Conservation (phyloP, 2,113 vertebrate species). For the Hystrix brachyura region DNA sequence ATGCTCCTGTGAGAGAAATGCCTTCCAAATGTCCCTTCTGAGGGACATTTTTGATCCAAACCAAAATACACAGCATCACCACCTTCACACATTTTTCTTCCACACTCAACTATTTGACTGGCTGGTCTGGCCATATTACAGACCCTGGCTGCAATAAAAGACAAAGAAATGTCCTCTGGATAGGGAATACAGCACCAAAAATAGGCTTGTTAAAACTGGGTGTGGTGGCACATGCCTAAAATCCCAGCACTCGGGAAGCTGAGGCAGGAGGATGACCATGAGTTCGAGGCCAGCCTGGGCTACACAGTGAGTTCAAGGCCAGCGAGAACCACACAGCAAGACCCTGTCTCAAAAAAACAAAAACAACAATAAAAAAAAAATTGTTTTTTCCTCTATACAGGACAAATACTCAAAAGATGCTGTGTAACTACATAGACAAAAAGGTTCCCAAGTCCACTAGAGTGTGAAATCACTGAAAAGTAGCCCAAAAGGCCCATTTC, state of each 20-base stretch:
- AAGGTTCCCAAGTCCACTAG: neutral
- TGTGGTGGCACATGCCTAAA: no score
- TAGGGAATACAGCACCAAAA: neutral
- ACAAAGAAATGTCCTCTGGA: neutral
- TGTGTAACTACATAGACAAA: neutral
- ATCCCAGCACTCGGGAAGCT: no score
- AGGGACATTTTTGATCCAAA: neutral
- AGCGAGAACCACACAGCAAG: no score
- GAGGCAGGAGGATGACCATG: no score
- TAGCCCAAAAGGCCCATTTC: neutral
- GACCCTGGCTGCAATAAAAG: neutral
- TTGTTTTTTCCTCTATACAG: neutral
- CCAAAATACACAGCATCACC: neutral
- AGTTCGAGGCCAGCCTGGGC: no score
- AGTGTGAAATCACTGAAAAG: slow-evolving; percentile 27
- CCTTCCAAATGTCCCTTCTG: neutral
- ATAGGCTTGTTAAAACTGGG: neutral
- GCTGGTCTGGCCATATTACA: slow-evolving; percentile 12
- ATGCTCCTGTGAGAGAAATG: neutral
- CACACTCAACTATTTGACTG: slow-evolving; percentile 43
- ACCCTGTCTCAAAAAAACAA: no score
- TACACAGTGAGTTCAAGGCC: no score
- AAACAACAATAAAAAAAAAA: no score
- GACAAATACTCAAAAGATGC: slow-evolving; percentile 21
- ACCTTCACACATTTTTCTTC: neutral